Evolutionary conservation across 2,113 vertebrate genomes (phyloP).

Genomic region (Seriola rivoliana): DNA sequence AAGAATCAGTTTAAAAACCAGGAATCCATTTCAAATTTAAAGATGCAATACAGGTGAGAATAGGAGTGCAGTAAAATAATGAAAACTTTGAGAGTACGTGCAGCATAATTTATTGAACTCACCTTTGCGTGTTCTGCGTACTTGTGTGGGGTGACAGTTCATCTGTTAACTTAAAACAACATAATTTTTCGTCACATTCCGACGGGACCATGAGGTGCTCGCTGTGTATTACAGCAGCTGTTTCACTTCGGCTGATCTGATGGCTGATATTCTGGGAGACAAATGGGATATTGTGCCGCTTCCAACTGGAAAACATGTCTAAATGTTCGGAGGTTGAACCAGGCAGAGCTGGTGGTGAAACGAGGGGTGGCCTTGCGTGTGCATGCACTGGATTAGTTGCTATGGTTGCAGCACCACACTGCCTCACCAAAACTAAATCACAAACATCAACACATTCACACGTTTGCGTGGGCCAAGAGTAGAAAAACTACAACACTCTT

Average conservation of each 20-base stretch:
- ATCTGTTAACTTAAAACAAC: background rate
- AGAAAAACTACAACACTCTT: background rate
- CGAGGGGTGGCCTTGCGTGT: constrained; percentile 4
- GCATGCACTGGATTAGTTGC: constrained; percentile 36
- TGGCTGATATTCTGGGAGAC: constrained; percentile 18
- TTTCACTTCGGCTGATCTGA: constrained; percentile 24
- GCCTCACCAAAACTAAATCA: constrained; percentile 32
- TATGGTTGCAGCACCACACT: constrained; percentile 46
- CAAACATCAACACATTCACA: constrained; percentile 34
- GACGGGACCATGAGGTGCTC: background rate
- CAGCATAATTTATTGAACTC: background rate
- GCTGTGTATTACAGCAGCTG: background rate
- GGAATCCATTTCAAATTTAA: constrained; percentile 6
- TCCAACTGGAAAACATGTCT: constrained; percentile 23
- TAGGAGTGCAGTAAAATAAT: background rate
- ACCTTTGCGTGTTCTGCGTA: background rate
- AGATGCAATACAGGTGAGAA: background rate
- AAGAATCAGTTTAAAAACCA: background rate
- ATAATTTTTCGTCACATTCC: background rate
- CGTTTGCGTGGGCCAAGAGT: constrained; percentile 8
- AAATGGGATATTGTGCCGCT: constrained; percentile 4
- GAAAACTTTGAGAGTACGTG: background rate
- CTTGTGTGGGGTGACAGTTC: background rate
- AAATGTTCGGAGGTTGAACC: constrained; percentile 2
- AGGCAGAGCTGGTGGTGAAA: constrained; percentile 18